Percentiles rank a stretch among this genome's conserved stretches.
Conservation (phyloP, 2,888 invertebrate genomes). For the Lymantria dispar region DNA sequence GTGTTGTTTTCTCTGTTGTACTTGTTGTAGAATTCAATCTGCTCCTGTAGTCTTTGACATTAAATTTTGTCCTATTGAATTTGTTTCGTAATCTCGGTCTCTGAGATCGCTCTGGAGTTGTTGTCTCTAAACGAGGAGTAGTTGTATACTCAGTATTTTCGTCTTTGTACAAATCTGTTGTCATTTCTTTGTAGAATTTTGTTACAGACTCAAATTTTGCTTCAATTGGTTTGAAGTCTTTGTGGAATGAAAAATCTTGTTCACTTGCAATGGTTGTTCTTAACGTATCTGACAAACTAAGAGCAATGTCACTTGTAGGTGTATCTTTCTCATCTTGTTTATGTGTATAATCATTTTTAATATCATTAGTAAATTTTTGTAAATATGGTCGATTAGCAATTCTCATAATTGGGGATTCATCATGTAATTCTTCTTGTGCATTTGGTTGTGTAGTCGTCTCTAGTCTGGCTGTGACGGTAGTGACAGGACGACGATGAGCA, state of each 20-base stretch:
- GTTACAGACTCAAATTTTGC: slow-evolving; percentile 56
- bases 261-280: slow-evolving; percentile 49
- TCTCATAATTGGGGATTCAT: slow-evolving; percentile 78
- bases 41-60: slow-evolving; percentile 89
- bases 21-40: slow-evolving; percentile 82
- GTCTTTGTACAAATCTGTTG: slow-evolving; percentile 48
- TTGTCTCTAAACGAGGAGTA: slow-evolving; percentile 52
- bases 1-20: slow-evolving; percentile 61
- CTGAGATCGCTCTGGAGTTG: slow-evolving; percentile 49
- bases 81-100: slow-evolving; percentile 75
- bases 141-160: slow-evolving; percentile 51
- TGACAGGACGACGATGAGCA: slow-evolving; percentile 56
- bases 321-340: slow-evolving; percentile 80
- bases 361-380: slow-evolving; percentile 51
- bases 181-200: slow-evolving; percentile 44
- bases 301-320: slow-evolving; percentile 75
- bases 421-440: slow-evolving; percentile 51
- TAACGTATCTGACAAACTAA: slow-evolving; percentile 57
- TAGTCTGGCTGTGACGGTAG: slow-evolving; percentile 11
- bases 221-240: slow-evolving; percentile 71
- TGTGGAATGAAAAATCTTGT: slow-evolving; percentile 69
- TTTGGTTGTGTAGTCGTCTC: background rate
- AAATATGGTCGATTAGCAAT: slow-evolving; percentile 65
- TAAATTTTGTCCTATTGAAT: slow-evolving; percentile 87
- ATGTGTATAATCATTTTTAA: slow-evolving; percentile 66